phyloP scores from a whole-genome alignment of 2,888 invertebrate species.

The Acrocera orbiculus region DNA sequence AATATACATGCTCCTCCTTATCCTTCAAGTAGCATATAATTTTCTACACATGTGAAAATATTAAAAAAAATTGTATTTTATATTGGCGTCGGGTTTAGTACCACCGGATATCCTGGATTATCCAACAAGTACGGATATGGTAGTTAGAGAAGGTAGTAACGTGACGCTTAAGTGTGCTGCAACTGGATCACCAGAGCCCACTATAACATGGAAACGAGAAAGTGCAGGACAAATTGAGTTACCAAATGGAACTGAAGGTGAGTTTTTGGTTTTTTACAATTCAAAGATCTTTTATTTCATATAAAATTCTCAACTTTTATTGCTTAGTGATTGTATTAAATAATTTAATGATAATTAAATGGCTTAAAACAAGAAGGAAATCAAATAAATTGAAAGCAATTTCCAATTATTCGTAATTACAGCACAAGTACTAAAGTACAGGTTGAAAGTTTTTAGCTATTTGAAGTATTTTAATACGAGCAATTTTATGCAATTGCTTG shows the following conservation, averaged over 20 bases:
- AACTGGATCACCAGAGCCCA: constrained; percentile 70
- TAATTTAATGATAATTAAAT: too few species aligned
- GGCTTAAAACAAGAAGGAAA: too few species aligned
- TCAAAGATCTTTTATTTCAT: too few species aligned
- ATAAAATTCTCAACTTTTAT: too few species aligned
- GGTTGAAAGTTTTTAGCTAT: too few species aligned
- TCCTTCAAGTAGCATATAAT: constrained; percentile 6
- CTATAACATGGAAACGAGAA: constrained; percentile 76
- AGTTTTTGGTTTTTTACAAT: constrained; percentile 20
- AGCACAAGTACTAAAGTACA: too few species aligned
- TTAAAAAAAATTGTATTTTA: constrained; percentile 12
- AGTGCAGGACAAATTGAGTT: constrained; percentile 56
- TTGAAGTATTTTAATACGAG: too few species aligned
- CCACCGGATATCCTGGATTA: constrained; percentile 76
- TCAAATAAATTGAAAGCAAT: too few species aligned
- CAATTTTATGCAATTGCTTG: too few species aligned
- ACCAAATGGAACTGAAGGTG: constrained; percentile 52
- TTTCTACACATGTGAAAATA: constrained; percentile 10
- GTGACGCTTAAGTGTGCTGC: constrained; percentile 77
- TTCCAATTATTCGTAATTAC: too few species aligned
- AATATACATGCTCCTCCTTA: neutral
- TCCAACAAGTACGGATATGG: constrained; percentile 71
- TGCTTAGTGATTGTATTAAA: too few species aligned
- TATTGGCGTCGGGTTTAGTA: constrained; percentile 35
- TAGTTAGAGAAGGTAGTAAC: constrained; percentile 71